Base-by-base conservation (phyloP, 2,888 invertebrate species). In the Papilio elwesi region DNA sequence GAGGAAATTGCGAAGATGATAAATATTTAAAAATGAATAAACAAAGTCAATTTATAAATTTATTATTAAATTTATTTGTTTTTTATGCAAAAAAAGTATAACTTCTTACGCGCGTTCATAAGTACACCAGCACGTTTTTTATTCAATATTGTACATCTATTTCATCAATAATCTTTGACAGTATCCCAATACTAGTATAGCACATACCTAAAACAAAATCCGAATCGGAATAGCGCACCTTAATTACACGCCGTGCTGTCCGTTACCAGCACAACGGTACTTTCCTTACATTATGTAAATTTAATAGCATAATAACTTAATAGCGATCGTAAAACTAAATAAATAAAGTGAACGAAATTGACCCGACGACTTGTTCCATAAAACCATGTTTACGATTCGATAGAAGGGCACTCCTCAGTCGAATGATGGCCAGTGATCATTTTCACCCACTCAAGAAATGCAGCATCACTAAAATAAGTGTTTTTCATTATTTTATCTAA, bases 211-310 rank as follows among this genome's bases (percentile, higher is more conserved):
- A 36, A 57, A 43, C 63, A 38, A 67, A 70, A 75, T 74, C 76
- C 76, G 74, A 75, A 76, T 78, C 68, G 43, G 57, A 15, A 65
- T 53, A 64, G 71, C 53, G 66, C 75, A 77, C 74, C 75, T 75
- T 76, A 76, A 74, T 74, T 67, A 74, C 72, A 73, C 73, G 68
- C 62, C 73, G 74, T 67, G 65, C 26, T 26, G 49, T 62, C 79
- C 79, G 79, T 80, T 80, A 80, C 77, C 71, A 70, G 75, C 47
- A 68, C 47, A 81, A 80, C 80, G 78, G 80, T 77, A 81, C 78
- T 78, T 79, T 80, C 78, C 70, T 77, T 72, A 76, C 74, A 79
- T 79, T 85, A 85, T 84, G 82, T 76, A 78, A 83, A 83, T 83
- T 73, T 71, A 65, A 52, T 66, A 63, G 66, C 69, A 70, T 75